phyloP scores from a whole-genome alignment of 2,797 vertebrate genomes.

The Phylloscopus collybita region DNA sequence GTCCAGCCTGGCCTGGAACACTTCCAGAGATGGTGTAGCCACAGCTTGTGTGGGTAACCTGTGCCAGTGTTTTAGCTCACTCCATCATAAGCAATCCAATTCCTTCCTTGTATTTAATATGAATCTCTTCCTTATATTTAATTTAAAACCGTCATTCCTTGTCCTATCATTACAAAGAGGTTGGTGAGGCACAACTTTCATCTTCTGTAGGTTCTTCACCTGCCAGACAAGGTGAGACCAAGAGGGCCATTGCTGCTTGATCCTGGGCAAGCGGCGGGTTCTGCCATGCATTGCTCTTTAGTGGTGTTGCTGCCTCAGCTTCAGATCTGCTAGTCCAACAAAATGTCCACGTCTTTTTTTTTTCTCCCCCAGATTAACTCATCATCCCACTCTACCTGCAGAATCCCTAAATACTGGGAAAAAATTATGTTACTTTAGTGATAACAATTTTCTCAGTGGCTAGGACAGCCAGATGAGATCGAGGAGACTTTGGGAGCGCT shows the following conservation, averaged over 20 bases:
- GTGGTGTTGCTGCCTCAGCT: neutral
- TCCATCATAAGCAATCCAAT: neutral
- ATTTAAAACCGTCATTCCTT: neutral
- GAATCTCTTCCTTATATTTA: neutral
- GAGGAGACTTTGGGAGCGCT: no score
- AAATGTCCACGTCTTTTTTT: neutral
- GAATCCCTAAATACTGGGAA: neutral
- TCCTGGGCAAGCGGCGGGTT: neutral
- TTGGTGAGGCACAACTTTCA: neutral
- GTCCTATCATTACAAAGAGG: neutral
- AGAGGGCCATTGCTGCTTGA: neutral
- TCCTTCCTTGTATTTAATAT: neutral
- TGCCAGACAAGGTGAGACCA: neutral
- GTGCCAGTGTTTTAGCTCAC: neutral
- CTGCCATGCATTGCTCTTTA: neutral
- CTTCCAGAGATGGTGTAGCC: neutral
- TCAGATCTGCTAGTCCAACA: neutral
- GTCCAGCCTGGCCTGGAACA: neutral
- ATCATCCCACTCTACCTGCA: neutral
- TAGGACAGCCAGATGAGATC: neutral
- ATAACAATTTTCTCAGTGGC: neutral
- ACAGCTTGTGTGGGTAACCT: neutral
- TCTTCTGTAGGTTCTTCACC: neutral
- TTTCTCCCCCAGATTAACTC: rapidly evolving
- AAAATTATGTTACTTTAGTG: neutral